Conservation (phyloP, 2,888 invertebrate genomes). For the Amphimallon solstitiale region DNA sequence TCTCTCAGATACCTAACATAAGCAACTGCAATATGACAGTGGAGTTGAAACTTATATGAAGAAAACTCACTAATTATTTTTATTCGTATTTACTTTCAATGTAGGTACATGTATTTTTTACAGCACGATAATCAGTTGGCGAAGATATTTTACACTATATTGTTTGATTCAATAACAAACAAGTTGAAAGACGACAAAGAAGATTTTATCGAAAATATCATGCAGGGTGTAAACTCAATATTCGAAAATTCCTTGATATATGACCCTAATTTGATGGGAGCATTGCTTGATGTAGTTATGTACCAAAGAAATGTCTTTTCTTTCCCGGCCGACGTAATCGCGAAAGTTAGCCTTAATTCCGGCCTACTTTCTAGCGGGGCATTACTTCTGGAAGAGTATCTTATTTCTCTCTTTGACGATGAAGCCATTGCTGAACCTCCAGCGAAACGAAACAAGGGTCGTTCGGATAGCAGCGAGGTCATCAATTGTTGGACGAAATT, state of each 20-base stretch:
- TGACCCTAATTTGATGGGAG: slow-evolving; percentile 63
- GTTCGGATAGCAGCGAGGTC: slow-evolving; percentile 45
- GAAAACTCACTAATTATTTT: too few relatives aligned
- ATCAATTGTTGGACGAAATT: slow-evolving; percentile 65
- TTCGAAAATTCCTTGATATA: slow-evolving; percentile 60
- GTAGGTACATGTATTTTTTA: too few relatives aligned
- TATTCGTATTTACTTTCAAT: too few relatives aligned
- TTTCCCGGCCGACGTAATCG: slow-evolving; percentile 60
- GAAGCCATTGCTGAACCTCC: slow-evolving; percentile 42
- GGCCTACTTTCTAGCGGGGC: slow-evolving; percentile 65
- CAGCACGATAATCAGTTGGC: slow-evolving; percentile 62
- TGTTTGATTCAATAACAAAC: slow-evolving; percentile 60
- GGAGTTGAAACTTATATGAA: too few relatives aligned
- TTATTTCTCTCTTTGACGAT: slow-evolving; percentile 61
- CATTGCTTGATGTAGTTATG: slow-evolving; percentile 66
- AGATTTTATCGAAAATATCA: slow-evolving; percentile 55
- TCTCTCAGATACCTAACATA: too few relatives aligned
- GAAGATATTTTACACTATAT: slow-evolving; percentile 61
- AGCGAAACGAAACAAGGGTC: slow-evolving; percentile 56
- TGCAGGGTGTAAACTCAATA: slow-evolving; percentile 60
- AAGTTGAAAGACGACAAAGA: slow-evolving; percentile 40
- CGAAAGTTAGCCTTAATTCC: slow-evolving; percentile 62
- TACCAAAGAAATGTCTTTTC: slow-evolving; percentile 57
- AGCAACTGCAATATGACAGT: too few relatives aligned
- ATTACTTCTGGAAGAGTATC: slow-evolving; percentile 68